Conservation (phyloP, 1,140 invertebrate genomes). For the Luehdorfia chinensis region DNA sequence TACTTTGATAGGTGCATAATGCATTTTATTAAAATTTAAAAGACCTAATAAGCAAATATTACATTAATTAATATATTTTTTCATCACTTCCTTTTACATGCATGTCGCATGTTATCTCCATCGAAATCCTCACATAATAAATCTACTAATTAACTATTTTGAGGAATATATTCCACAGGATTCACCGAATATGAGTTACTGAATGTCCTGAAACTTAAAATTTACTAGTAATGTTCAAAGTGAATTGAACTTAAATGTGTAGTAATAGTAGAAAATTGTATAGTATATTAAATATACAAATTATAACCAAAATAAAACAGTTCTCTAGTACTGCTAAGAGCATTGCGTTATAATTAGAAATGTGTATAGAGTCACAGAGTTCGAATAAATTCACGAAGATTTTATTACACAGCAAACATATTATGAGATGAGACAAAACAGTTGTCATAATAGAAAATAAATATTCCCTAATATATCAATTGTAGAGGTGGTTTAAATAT, state of each 20-base stretch:
- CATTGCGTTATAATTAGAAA: background rate
- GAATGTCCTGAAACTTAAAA: background rate
- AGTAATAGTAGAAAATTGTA: background rate
- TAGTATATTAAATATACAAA: too few relatives aligned
- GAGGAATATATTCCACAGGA: constrained; percentile 1
- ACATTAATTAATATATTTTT: background rate
- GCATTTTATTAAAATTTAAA: background rate
- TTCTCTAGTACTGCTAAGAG: constrained; percentile 8
- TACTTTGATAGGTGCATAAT: too few relatives aligned
- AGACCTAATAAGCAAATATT: background rate
- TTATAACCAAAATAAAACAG: constrained; percentile 4
- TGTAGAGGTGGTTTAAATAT: background rate
- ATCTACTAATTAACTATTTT: background rate
- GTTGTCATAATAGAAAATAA: constrained; percentile 33
- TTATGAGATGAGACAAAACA: constrained; percentile 10
- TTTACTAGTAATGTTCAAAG: constrained; percentile 14
- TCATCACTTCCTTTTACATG: background rate
- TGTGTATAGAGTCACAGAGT: background rate
- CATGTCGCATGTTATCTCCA: background rate
- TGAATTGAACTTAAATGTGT: constrained; percentile 9
- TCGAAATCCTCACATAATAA: background rate
- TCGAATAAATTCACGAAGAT: too few relatives aligned
- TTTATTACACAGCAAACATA: background rate
- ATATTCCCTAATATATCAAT: constrained; percentile 27
- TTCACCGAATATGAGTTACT: background rate